These are phyloP conservation scores for Pristionchus pacificus DNA, from an alignment of 1,140 invertebrate genomes.

Conservation along the genomic window DNA sequence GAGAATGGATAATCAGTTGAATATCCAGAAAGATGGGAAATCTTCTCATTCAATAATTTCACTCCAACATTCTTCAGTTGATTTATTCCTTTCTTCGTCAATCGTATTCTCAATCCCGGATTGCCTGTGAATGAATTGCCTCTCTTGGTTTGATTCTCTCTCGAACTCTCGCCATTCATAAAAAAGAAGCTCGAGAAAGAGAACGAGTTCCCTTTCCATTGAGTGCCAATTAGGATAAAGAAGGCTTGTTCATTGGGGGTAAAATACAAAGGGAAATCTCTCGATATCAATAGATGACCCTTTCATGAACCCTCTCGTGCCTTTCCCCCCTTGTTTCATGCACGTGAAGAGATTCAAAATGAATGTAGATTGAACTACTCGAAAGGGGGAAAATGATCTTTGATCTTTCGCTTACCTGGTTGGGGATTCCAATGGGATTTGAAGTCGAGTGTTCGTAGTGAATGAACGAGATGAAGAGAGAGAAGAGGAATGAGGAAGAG, in stretches of 20 bases:
- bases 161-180: no score
- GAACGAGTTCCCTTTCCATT: neutral
- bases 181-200: neutral
- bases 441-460: neutral
- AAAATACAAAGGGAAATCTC: no score
- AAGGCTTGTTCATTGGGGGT: no score
- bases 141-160: no score
- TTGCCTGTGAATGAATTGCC: slow-evolving; percentile 47
- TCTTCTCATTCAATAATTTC: slow-evolving; percentile 53
- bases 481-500: neutral
- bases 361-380: no score
- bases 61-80: slow-evolving; percentile 54
- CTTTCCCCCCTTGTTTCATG: no score
- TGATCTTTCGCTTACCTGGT: neutral
- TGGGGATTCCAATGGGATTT: neutral
- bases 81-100: slow-evolving; percentile 54
- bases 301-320: no score
- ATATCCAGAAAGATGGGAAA: slow-evolving; percentile 36
- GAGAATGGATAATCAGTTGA: slow-evolving; percentile 41
- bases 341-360: no score
- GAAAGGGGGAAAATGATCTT: neutral
- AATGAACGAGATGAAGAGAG: neutral
- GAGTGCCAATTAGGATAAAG: no score
- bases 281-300: no score
- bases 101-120: slow-evolving; percentile 51